Percentiles rank a stretch among this genome's conserved stretches.
These are phyloP conservation scores for Papilio machaon DNA, from an alignment of 1,140 invertebrate genomes.

Conservation along the genomic window DNA sequence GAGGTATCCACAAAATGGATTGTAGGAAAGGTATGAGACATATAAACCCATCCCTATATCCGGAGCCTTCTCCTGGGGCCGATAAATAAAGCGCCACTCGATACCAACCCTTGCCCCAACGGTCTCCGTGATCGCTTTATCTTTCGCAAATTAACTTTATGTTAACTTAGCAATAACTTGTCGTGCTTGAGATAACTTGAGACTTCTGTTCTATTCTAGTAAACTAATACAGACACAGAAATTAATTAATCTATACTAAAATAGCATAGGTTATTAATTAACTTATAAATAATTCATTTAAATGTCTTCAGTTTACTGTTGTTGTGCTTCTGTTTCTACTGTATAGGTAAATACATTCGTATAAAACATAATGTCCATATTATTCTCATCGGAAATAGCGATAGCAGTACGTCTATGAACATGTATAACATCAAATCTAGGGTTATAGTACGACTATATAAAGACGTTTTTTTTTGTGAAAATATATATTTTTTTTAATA, in stretches of 20 bases:
- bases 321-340: too few species aligned
- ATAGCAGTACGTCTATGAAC: too few species aligned
- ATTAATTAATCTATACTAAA: background rate
- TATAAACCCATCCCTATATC: constrained; percentile 60
- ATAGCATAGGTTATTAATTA: background rate
- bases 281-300: background rate
- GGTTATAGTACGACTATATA: too few species aligned
- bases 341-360: too few species aligned
- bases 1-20: background rate
- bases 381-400: too few species aligned
- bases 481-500: background rate
- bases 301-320: too few species aligned
- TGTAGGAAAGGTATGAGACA: constrained; percentile 60
- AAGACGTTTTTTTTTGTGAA: too few species aligned
- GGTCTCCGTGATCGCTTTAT: constrained; percentile 53
- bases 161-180: constrained; percentile 19
- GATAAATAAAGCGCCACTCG: constrained; percentile 68
- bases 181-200: background rate
- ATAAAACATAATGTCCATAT: too few species aligned
- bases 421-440: too few species aligned
- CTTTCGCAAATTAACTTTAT: constrained; percentile 45
- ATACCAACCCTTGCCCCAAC: constrained; percentile 62
- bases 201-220: constrained; percentile 8
- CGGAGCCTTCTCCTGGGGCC: constrained; percentile 60
- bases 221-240: background rate